phyloP scores from a whole-genome alignment of 2,888 invertebrate species.

The Melinaea marsaeus region DNA sequence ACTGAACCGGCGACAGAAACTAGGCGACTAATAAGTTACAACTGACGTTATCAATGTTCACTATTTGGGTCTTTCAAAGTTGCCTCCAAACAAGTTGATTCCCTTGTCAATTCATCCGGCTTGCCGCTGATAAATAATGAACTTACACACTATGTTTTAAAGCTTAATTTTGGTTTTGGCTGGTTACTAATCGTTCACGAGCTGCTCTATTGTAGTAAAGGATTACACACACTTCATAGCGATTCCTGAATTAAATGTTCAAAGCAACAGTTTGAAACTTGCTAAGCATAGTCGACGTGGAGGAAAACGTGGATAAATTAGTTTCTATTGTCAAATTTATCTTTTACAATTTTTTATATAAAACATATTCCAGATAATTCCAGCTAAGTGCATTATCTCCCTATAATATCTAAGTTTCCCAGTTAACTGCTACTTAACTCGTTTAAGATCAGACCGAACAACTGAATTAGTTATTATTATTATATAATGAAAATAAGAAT shows the following conservation, averaged over 20 bases:
- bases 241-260: neutral
- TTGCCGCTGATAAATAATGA: slow-evolving; percentile 15
- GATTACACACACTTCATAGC: neutral
- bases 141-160: slow-evolving; percentile 13
- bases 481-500: too few relatives aligned
- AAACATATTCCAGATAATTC: too few relatives aligned
- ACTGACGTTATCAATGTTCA: slow-evolving; percentile 10
- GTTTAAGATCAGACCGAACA: neutral
- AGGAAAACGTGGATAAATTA: too few relatives aligned
- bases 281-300: neutral
- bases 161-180: slow-evolving; percentile 13
- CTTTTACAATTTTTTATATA: too few relatives aligned
- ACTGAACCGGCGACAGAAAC: neutral
- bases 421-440: neutral
- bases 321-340: too few relatives aligned
- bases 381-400: neutral
- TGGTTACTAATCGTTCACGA: slow-evolving; percentile 2
- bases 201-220: neutral
- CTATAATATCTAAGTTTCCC: neutral
- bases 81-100: slow-evolving; percentile 14
- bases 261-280: slow-evolving; percentile 1
- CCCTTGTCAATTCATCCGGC: slow-evolving; percentile 16
- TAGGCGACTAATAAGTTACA: slow-evolving; percentile 1
- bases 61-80: slow-evolving; percentile 13
- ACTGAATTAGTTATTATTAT: neutral